A percentile compares a stretch with the other conserved stretches of the same genome.
These are phyloP conservation scores for Chrysopilus asiliformis DNA, from an alignment of 2,888 invertebrate species.

Conservation along the genomic window DNA sequence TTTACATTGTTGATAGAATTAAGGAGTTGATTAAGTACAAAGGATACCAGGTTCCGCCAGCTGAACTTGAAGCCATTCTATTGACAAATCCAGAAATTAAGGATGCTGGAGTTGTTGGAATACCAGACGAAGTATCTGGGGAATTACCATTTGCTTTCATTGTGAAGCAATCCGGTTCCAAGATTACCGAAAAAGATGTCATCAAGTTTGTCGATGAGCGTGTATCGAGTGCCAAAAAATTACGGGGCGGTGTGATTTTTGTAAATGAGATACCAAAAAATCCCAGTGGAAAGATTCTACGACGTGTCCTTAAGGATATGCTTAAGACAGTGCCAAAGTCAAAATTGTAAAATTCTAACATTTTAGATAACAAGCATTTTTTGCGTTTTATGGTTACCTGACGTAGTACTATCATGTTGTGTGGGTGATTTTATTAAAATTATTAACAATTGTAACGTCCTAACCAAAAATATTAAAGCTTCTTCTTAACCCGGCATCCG, in stretches of 20 bases:
- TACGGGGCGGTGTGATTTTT: conserved; percentile 63
- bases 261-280: conserved; percentile 63
- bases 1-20: conserved; percentile 70
- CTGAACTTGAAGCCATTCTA: conserved; percentile 71
- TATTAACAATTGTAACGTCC: too few species aligned
- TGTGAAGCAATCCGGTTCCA: conserved; percentile 43
- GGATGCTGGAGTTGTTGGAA: conserved; percentile 71
- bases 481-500: too few species aligned
- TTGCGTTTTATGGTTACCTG: too few species aligned
- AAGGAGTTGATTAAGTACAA: conserved; percentile 89
- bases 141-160: conserved; percentile 66
- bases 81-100: conserved; percentile 54
- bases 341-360: conserved; percentile 24
- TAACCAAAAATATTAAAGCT: too few species aligned
- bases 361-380: too few species aligned
- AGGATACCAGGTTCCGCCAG: conserved; percentile 75
- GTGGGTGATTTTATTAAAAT: too few species aligned
- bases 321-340: conserved; percentile 26
- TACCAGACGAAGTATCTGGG: conserved; percentile 56
- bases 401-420: too few species aligned
- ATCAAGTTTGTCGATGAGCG: conserved; percentile 39
- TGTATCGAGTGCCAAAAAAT: conserved; percentile 57
- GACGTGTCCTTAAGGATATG: conserved; percentile 37
- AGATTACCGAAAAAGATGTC: conserved; percentile 43
- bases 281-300: conserved; percentile 63